These are phyloP conservation scores for Theodoxus fluviatilis DNA, from an alignment of 2,888 invertebrate species.

Conservation along the genomic window DNA sequence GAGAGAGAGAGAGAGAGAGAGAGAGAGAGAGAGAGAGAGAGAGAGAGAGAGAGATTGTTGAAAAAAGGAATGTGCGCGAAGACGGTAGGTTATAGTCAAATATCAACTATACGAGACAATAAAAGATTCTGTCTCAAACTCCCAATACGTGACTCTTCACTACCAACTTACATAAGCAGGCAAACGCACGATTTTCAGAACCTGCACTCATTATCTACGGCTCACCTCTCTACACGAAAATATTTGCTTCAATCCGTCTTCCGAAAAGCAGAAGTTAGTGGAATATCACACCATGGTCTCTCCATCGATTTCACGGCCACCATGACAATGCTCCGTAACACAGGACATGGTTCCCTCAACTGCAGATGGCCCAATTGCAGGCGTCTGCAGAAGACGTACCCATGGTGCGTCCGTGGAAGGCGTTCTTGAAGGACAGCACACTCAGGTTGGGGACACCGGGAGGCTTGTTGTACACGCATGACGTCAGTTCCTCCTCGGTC, in stretches of 20 bases:
- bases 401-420: constrained; percentile 93
- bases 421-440: constrained; percentile 85
- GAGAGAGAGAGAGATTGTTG: neutral
- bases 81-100: too few relatives aligned
- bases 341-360: neutral
- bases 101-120: too few relatives aligned
- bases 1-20: constrained; percentile 7
- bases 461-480: constrained; percentile 81
- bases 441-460: constrained; percentile 87
- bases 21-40: neutral
- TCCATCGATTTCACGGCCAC: neutral
- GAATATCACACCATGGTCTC: too few relatives aligned
- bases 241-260: too few relatives aligned
- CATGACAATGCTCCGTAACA: neutral
- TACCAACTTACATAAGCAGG: too few relatives aligned
- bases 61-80: neutral
- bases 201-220: too few relatives aligned
- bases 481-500: constrained; percentile 79
- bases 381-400: constrained; percentile 69
- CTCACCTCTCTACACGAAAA: too few relatives aligned
- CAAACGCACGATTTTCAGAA: too few relatives aligned
- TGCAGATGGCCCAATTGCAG: too few relatives aligned
- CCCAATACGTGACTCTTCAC: too few relatives aligned
- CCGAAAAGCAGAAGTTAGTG: too few relatives aligned
- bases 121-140: too few relatives aligned